Percentiles rank a stretch among this genome's conserved stretches.
Conservation (phyloP, 2,113 vertebrate genomes). For the Albula goreensis region DNA sequence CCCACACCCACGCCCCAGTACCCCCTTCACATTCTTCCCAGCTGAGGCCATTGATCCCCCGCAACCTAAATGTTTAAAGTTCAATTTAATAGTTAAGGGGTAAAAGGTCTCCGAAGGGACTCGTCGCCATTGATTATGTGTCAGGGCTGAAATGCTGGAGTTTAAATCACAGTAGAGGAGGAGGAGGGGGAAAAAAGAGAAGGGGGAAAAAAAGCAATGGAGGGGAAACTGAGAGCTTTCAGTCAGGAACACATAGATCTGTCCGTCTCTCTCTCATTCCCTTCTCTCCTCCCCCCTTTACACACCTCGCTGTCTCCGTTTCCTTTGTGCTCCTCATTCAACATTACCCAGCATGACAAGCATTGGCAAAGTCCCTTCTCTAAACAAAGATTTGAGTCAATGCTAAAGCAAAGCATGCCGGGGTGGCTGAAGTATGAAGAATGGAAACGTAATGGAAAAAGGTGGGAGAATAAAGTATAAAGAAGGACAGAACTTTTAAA, state of each 20-base stretch:
- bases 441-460: background rate
- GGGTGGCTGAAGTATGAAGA: background rate
- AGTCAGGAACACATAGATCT: slow-evolving; percentile 10
- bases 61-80: slow-evolving; percentile 80
- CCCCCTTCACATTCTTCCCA: slow-evolving; percentile 62
- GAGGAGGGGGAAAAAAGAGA: slow-evolving; percentile 30
- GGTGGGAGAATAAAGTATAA: background rate
- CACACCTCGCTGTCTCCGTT: background rate
- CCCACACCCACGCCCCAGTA: slow-evolving; percentile 22
- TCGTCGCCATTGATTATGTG: slow-evolving; percentile 83
- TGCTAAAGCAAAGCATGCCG: background rate
- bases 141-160: slow-evolving; percentile 72
- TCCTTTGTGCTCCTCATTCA: background rate
- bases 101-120: slow-evolving; percentile 82
- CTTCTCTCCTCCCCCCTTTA: background rate
- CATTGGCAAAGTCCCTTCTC: background rate
- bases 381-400: background rate
- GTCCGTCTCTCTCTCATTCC: background rate
- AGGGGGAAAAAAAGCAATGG: background rate
- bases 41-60: slow-evolving; percentile 79
- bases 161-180: slow-evolving; percentile 68
- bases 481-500: background rate
- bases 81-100: slow-evolving; percentile 87
- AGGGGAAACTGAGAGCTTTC: slow-evolving; percentile 30
- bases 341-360: background rate